Base-by-base conservation (phyloP, 1,140 invertebrate genomes). In the Trichomalopsis sarcophagae region DNA sequence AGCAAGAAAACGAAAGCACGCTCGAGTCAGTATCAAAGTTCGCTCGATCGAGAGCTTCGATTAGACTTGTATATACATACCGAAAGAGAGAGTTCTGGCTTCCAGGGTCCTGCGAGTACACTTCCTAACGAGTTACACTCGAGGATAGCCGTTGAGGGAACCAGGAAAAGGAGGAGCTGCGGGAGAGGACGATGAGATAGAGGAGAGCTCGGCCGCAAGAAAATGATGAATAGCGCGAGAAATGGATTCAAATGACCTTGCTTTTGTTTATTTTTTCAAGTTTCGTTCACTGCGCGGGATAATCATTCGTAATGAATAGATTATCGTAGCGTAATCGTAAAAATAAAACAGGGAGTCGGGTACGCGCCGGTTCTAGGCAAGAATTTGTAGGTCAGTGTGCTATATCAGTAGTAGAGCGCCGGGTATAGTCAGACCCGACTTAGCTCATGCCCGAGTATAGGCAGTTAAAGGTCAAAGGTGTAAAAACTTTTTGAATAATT, bases 11-110 rank as follows among this genome's bases (percentile, higher is more conserved):
- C 21, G 23, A 71, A 71, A 2, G 23, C 27, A 13, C 68, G 68
- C 10, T 11, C 68, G 30, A n/a, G 68, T 71, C 68, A 33, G 68
- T 71, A 75, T 75, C 73, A 75, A 44, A 75, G 36, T 75, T 75
- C 13, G 73, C 73, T 75, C 73, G 36, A 75, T 75, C 36, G 36
- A 44, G 36, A 14, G 30, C 17, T n/a, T 62, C 27, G 73, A 71
- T 27, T 30, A 9, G 68, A 71, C 23, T 33, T 71, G 14, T 71
- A 62, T 17, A 62, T 62, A n/a, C 21, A 62, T 62, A 62, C 55
- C 55, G 69, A 30, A 27, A 73, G 69, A 33, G 69, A 33, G 69
- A 33, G 69, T 73, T 62, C 17, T 62, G 21, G 14, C 36, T 74
- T 74, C 71, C 33, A 27, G 30, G 71, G 21, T 27, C 30, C 36